A percentile compares a stretch with the other conserved stretches of the same genome.
These are phyloP conservation scores for Mus spretus DNA, from an alignment of 2,797 vertebrate genomes.

Conservation along the genomic window DNA sequence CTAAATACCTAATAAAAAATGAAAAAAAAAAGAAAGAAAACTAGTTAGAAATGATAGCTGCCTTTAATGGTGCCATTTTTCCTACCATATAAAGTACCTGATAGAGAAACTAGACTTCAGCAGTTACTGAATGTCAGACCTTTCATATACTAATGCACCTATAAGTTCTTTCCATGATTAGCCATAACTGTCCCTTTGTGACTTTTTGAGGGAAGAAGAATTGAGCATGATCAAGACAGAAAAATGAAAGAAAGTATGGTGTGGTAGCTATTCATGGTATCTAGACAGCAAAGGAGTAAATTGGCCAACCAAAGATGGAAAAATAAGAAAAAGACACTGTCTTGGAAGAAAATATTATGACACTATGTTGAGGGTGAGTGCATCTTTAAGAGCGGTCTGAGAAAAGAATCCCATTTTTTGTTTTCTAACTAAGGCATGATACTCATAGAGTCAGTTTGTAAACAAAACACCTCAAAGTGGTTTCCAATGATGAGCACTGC, in stretches of 20 bases:
- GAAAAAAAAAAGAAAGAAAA: no score
- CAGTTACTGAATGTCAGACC: constrained; percentile 4
- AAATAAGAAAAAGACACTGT: constrained; percentile 20
- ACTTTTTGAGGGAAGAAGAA: constrained; percentile 27
- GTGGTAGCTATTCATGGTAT: background rate
- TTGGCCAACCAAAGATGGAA: constrained; percentile 19
- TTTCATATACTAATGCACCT: background rate
- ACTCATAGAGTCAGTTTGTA: constrained; percentile 24
- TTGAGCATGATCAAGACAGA: background rate
- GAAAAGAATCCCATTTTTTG: background rate
- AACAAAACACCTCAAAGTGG: background rate
- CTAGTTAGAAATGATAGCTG: background rate
- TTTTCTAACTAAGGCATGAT: background rate
- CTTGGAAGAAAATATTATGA: constrained; percentile 24
- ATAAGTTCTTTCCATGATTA: background rate
- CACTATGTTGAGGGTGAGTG: background rate
- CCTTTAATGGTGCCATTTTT: constrained; percentile 18
- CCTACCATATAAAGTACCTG: constrained; percentile 9
- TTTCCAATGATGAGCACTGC: background rate
- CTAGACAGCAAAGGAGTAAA: background rate
- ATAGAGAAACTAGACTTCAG: background rate
- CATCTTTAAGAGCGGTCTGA: background rate
- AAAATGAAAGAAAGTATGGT: background rate
- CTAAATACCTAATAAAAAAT: no score
- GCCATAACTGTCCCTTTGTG: background rate